Conservation (phyloP, 2,113 vertebrate species). For the Scomber scombrus region DNA sequence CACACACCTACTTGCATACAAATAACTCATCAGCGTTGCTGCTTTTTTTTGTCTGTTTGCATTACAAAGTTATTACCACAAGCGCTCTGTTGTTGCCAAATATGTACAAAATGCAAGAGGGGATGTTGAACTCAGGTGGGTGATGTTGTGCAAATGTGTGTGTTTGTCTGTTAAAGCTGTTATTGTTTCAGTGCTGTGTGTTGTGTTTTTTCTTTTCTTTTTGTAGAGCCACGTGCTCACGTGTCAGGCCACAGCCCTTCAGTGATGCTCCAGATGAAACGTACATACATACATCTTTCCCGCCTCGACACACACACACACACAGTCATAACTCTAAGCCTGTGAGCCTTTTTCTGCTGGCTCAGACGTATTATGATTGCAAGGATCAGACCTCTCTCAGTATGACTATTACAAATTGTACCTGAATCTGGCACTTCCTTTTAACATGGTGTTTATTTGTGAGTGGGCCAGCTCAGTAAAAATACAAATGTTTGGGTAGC, state of each 20-base stretch:
- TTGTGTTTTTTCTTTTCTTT: constrained; percentile 66
- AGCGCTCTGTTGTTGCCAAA: not conserved
- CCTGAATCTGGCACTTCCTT: constrained; percentile 25
- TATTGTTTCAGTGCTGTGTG: constrained; percentile 17
- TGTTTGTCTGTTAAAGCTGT: constrained; percentile 8
- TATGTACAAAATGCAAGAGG: not conserved
- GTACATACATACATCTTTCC: constrained; percentile 56
- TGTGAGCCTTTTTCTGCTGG: constrained; percentile 44
- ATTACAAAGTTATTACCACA: constrained; percentile 12
- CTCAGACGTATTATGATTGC: constrained; percentile 48
- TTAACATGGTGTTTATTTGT: constrained; percentile 14
- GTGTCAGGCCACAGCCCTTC: constrained; percentile 61
- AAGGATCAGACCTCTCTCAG: constrained; percentile 42
- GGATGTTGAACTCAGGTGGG: not conserved
- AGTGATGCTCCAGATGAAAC: constrained; percentile 38
- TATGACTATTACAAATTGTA: constrained; percentile 19
- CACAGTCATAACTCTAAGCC: constrained; percentile 51
- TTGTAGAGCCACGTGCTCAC: constrained; percentile 64
- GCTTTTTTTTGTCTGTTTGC: constrained; percentile 37
- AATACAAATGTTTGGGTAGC: constrained; percentile 1
- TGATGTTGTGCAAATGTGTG: not conserved
- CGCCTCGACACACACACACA: constrained; percentile 33
- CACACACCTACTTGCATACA: constrained; percentile 20
- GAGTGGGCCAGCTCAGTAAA: not conserved
- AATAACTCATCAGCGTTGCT: constrained; percentile 31